Conservation (phyloP, 2,888 invertebrate species). For the Drosophila paranaensis region DNA sequence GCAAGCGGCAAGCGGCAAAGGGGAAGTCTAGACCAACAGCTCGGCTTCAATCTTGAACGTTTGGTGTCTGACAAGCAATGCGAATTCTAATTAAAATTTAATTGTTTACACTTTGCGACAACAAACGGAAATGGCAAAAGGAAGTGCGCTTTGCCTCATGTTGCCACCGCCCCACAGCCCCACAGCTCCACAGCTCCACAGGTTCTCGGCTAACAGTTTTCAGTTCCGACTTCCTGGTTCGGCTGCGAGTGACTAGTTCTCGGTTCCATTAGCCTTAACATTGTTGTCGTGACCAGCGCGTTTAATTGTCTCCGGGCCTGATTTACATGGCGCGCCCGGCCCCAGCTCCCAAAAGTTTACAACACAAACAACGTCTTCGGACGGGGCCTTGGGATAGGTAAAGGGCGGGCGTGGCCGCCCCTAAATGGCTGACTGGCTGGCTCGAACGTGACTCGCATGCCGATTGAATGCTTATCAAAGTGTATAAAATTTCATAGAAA, state of each 20-base stretch:
- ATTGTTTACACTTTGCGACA: constrained; percentile 77
- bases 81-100: constrained; percentile 78
- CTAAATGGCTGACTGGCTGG: constrained; percentile 11
- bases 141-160: constrained; percentile 22
- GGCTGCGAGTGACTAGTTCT: constrained; percentile 36
- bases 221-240: constrained; percentile 17
- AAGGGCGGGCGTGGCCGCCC: constrained; percentile 1
- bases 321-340: constrained; percentile 58
- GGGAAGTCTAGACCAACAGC: constrained; percentile 22
- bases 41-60: constrained; percentile 20
- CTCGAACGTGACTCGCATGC: constrained; percentile 72
- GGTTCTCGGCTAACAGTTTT: constrained; percentile 13
- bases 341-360: constrained; percentile 49
- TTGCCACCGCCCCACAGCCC: too few species aligned
- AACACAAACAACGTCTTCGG: constrained; percentile 47
- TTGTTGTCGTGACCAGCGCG: constrained; percentile 70
- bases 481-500: constrained; percentile 77
- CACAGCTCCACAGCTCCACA: constrained; percentile 1
- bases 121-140: constrained; percentile 60
- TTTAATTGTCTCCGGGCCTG: constrained; percentile 66
- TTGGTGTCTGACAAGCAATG: constrained; percentile 59
- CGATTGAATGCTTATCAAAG: constrained; percentile 75
- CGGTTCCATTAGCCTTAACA: constrained; percentile 66
- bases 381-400: background rate
- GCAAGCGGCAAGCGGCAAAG: constrained; percentile 19